Evolutionary conservation across 2,113 vertebrate species (phyloP).

Genomic region (Sarotherodon lohbergeri): DNA sequence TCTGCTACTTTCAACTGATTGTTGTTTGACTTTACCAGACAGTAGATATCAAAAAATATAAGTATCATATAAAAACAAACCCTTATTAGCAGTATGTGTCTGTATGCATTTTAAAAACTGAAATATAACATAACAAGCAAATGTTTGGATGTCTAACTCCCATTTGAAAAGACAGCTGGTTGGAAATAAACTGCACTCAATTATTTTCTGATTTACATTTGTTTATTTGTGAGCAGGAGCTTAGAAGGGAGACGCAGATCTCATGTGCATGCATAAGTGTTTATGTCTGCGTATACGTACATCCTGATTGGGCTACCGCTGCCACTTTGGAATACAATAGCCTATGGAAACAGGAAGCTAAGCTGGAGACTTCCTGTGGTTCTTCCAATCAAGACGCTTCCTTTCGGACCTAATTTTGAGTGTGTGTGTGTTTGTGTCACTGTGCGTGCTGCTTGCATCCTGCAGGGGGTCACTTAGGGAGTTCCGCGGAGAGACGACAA

Average conservation of each 20-base stretch:
- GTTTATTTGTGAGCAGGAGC: background rate
- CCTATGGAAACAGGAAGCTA: slow-evolving; percentile 39
- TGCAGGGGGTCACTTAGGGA: slow-evolving; percentile 17
- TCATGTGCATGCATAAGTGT: background rate
- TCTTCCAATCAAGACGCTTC: slow-evolving; percentile 38
- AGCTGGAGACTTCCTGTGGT: slow-evolving; percentile 26
- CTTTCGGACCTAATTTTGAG: background rate
- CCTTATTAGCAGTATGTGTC: background rate
- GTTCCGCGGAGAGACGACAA: background rate
- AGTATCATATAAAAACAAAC: background rate
- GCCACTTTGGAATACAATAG: slow-evolving; percentile 25
- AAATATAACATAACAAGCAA: slow-evolving; percentile 1
- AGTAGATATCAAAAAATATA: background rate
- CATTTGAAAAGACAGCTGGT: slow-evolving; percentile 12
- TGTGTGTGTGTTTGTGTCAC: background rate
- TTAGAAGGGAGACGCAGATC: slow-evolving; percentile 9
- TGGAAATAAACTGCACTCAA: slow-evolving; percentile 16
- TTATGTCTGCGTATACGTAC: background rate
- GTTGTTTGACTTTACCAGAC: background rate
- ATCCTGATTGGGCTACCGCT: background rate
- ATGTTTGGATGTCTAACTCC: background rate
- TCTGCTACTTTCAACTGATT: background rate
- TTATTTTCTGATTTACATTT: slow-evolving; percentile 29
- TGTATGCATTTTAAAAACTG: background rate
- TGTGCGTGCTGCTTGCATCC: slow-evolving; percentile 2